Evolutionary conservation across 2,888 invertebrate species (phyloP), one percentile per base, ranked within the genome.

Genomic region (Anthoptus insignis): DNA sequence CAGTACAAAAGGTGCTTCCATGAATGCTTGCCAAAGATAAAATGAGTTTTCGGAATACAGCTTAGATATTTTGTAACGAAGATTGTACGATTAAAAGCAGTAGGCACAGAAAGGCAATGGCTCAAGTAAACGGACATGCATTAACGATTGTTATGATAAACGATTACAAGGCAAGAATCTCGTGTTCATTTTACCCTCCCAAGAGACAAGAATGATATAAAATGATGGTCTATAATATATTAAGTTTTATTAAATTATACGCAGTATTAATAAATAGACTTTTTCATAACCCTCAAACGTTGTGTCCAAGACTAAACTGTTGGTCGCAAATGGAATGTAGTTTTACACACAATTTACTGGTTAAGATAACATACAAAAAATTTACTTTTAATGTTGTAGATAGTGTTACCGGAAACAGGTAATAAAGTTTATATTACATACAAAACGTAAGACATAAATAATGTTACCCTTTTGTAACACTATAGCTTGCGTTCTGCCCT

Each of bases 21-120:
- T 24, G 49, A 22, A 49, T 27, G 27, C 49, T 49, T 49, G 49
- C 49, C 24, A 49, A 47, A 49, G 27, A 49, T 49, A 49, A 14
- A 49, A 49, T 49, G 49, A 49, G 16, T 14, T 49, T 49, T 27
- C 49, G 45, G 21, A 22, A 22, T 13, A 45, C 22, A 45, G 6
- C 22, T 22, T 21, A 4, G 45, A 22, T 45, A 13, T 45, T 45
- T 22, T n/a, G 22, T 22, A 21, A 45, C 45, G 16, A 45, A 45
- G 45, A 22, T 45, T 22, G 45, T 22, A 5, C 45, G 13, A 45
- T 45, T 45, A 13, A 6, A 22, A 45, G 45, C 45, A 22, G 45
- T 22, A 45, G 22, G 22, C 22, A 13, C 45, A 45, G 21, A 13
- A 9, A 9, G 1, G 45, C 22, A 45, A 9, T 21, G 45, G 45